Base-by-base conservation (phyloP, 2,797 vertebrate genomes). In the Chelon labrosus region DNA sequence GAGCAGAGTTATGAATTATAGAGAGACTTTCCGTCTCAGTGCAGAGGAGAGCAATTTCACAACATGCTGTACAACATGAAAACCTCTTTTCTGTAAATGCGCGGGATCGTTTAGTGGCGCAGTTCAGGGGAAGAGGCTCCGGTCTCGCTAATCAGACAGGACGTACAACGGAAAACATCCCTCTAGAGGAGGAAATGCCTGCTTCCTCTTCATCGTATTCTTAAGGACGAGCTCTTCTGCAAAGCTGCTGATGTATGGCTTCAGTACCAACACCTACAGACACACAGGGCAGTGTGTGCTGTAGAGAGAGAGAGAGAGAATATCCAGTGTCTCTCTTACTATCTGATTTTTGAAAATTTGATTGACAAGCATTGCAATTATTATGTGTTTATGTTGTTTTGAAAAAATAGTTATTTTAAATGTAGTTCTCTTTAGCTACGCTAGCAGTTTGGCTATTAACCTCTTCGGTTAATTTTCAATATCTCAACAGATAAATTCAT, bases 161-260 rank as follows among this genome's bases (percentile, higher is more conserved):
- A 94, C 63, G 58, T 84, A 71, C 78, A 75, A 57, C 75, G 89
- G 90, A 91, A 91, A 91, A 84, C 89, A 91, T 94, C 89, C 87
- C 87, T 94, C 90, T 87, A 70, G 80, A 80, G 73, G 65, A 92
- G 94, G 94, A 95, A 95, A 91, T 82, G 91, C 84, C 93, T 94
- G 94, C 87, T 94, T 95, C 94, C 93, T 91, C 84, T 94, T 90
- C 91, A 88, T 93, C 91, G 83, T 87, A 77, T 82, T 89, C 91
- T 91, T 91, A 89, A 93, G 92, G 91, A 91, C 78, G 79, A 81
- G 80, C 59, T 86, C 58, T 25, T 85, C 82, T 85, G 60, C 70
- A 81, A 79, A 88, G 75, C 67, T 84, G 84, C 82, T 88, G 83
- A 91, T 87, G 80, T 67, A 75, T 67, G 66, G 8, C 69, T 77